A percentile compares a stretch with the other conserved stretches of the same genome.
Evolutionary conservation across 2,113 vertebrate genomes (phyloP).

Genomic region (Corydoras sp.): DNA sequence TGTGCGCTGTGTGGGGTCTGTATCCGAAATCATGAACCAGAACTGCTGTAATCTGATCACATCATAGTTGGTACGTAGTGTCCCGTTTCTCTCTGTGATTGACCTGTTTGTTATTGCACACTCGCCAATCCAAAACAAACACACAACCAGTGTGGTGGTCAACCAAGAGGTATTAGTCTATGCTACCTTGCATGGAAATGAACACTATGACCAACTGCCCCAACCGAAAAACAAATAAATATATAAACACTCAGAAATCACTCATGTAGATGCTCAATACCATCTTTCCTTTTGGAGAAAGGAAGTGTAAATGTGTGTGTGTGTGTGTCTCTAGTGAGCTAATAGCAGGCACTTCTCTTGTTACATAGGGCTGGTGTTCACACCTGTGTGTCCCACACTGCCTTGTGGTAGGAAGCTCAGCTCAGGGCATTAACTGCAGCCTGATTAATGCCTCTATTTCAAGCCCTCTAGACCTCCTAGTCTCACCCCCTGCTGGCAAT

Average conservation of each 20-base stretch:
- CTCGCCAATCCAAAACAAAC: conserved; percentile 32
- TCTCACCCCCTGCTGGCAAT: conserved; percentile 48
- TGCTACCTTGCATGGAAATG: conserved; percentile 18
- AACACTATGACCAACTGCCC: neutral
- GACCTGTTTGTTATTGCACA: conserved; percentile 40
- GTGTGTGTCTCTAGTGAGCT: conserved; percentile 61
- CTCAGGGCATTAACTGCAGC: conserved; percentile 64
- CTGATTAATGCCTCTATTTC: conserved; percentile 61
- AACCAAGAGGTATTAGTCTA: conserved; percentile 11
- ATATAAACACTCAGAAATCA: neutral
- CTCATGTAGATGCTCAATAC: neutral
- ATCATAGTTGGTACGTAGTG: conserved; percentile 31
- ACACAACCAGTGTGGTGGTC: conserved; percentile 15
- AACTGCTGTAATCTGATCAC: conserved; percentile 37
- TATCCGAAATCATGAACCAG: conserved; percentile 31
- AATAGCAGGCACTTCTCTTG: conserved; percentile 61
- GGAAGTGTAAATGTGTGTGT: conserved; percentile 12
- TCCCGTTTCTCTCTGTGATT: conserved; percentile 36
- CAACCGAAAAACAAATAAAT: neutral
- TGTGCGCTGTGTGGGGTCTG: conserved; percentile 41
- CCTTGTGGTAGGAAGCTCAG: conserved; percentile 37
- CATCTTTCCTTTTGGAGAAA: neutral
- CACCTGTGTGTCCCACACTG: conserved; percentile 61
- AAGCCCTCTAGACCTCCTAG: conserved; percentile 9
- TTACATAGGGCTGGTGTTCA: conserved; percentile 66